Conservation (phyloP, 2,797 vertebrate genomes). For the Sebastes aleutianus region DNA sequence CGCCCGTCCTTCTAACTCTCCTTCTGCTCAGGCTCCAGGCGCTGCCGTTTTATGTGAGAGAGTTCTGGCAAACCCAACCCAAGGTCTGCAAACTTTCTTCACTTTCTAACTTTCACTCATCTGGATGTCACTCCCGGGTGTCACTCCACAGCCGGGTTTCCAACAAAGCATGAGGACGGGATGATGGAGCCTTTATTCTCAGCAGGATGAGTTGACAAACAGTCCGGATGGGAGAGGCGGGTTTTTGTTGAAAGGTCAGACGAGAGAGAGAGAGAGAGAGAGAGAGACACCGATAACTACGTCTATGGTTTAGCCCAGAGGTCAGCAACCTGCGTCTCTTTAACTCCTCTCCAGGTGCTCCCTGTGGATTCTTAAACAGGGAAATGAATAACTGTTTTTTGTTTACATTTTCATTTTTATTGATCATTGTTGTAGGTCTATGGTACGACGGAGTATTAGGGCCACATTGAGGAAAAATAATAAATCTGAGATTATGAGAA, state of each 20-base stretch:
- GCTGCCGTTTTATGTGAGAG: slow-evolving; percentile 26
- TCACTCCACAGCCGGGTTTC: not conserved
- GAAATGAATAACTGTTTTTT: no score
- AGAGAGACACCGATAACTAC: not conserved
- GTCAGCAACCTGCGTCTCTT: no score
- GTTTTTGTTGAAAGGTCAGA: slow-evolving; percentile 5
- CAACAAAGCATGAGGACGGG: not conserved
- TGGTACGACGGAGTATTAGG: no score
- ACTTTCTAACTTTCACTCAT: slow-evolving; percentile 34
- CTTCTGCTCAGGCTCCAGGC: slow-evolving; percentile 46
- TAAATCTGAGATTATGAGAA: no score
- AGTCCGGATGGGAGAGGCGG: not conserved
- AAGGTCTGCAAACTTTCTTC: slow-evolving; percentile 42
- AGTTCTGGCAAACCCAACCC: not conserved
- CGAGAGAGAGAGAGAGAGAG: no score
- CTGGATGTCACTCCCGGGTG: slow-evolving; percentile 28
- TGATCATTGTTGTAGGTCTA: no score
- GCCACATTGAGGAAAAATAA: no score
- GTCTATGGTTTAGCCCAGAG: not conserved
- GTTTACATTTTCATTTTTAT: no score
- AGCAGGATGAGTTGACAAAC: not conserved
- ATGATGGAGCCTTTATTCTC: slow-evolving; percentile 13
- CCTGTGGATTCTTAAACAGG: no score
- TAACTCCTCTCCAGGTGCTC: fast-evolving
- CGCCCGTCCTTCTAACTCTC: slow-evolving; percentile 41